Percentiles rank a stretch among this genome's conserved stretches.
Conservation (phyloP, 2,113 vertebrate species). For the Pluvialis apricaria region DNA sequence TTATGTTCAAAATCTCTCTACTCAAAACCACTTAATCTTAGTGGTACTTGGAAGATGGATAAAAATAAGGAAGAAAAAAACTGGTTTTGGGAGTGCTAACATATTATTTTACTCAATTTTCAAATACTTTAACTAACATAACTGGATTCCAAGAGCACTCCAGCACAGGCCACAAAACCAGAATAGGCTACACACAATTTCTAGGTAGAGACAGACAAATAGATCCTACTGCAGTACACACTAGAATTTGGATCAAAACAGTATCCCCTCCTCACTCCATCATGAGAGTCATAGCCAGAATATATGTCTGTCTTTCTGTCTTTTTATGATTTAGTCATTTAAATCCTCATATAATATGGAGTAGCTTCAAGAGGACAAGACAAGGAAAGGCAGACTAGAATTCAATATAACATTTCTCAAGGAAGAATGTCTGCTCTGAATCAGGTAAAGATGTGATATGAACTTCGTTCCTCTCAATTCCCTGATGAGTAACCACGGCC, state of each 20-base stretch:
- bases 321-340: not conserved
- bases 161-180: conserved; percentile 23
- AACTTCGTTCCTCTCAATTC: not conserved
- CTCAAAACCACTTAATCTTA: conserved; percentile 5
- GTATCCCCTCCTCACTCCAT: not conserved
- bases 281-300: not conserved
- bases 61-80: conserved; percentile 48
- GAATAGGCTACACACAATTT: conserved; percentile 14
- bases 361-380: not conserved
- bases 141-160: not conserved
- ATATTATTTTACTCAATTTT: conserved; percentile 52
- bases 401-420: not conserved
- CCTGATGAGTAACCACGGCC: not conserved
- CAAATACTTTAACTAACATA: conserved; percentile 26
- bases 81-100: conserved; percentile 9
- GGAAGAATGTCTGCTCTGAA: not conserved
- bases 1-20: not conserved
- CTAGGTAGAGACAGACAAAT: not conserved
- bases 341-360: not conserved
- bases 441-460: not conserved
- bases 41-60: conserved; percentile 7
- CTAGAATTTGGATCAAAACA: not conserved
- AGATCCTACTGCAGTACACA: not conserved
- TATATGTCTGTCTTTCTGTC: not conserved
- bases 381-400: not conserved